Evolutionary conservation across 2,888 invertebrate genomes (phyloP).

Genomic region (Litoditis marina): DNA sequence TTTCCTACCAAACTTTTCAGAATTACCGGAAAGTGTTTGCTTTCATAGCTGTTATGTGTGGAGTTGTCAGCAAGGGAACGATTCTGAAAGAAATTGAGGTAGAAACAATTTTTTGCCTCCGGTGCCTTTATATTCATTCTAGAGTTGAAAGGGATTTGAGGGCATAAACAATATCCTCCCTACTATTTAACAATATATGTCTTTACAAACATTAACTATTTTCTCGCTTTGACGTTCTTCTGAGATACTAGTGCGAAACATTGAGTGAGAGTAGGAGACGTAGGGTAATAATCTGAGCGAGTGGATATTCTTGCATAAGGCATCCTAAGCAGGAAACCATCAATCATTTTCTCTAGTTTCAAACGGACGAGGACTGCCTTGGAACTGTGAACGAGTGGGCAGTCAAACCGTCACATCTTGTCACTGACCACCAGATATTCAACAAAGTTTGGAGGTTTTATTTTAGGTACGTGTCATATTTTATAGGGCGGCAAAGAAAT

Average conservation of each 20-base stretch:
- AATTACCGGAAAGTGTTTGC: conserved; percentile 42
- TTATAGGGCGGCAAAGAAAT: neutral
- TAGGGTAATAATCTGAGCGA: too few species aligned
- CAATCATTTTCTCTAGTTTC: too few species aligned
- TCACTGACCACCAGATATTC: conserved; percentile 22
- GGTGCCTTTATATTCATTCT: too few species aligned
- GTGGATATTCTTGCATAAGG: too few species aligned
- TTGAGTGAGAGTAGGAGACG: too few species aligned
- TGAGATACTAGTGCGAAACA: too few species aligned
- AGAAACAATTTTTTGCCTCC: too few species aligned
- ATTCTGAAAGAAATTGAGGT: conserved; percentile 50
- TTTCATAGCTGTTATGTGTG: conserved; percentile 47
- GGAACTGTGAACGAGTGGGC: conserved; percentile 34
- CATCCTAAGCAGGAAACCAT: neutral
- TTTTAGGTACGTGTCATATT: conserved; percentile 32
- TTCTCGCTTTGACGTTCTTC: too few species aligned
- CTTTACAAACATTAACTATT: too few species aligned
- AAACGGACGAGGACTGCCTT: conserved; percentile 22
- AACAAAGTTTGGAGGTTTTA: conserved; percentile 36
- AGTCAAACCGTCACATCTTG: conserved; percentile 19
- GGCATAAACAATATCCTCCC: too few species aligned
- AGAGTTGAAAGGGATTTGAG: neutral
- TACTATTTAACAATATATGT: too few species aligned
- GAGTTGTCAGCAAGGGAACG: conserved; percentile 52
- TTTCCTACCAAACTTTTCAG: conserved; percentile 24